Base-by-base conservation (phyloP, 2,888 invertebrate species). In the Eupelmus urozonus region DNA sequence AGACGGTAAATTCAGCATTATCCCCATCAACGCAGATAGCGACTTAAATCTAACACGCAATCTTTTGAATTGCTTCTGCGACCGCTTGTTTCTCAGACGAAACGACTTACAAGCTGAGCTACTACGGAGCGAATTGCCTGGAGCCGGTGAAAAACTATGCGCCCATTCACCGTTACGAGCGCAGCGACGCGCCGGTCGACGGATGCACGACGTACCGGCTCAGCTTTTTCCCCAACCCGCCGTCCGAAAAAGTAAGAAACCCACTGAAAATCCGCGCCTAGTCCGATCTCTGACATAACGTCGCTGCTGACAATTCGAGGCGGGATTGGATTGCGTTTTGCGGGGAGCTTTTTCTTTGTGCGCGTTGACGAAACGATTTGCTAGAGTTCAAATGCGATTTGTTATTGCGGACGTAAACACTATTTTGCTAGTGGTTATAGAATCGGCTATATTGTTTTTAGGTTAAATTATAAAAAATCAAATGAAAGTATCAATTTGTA, bases 41-140 rank as follows among this genome's bases (percentile, higher is more conserved):
- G 34, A 34, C 3, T 5, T 5, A 34, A 34, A 40, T 40, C 63
- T 60, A 1, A 16, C 11, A 62, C 23, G 27, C n/a, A n/a, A n/a
- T n/a, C n/a, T n/a, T n/a, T 34, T 34, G 9, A 34, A 34, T 5
- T 34, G 3, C 9, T 34, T 34, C 9, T 34, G 34, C 3, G 34
- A 34, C 9, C 34, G 3, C 9, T 34, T 5, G 9, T 34, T 34
- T 9, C 16, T 2, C 87, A 93, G 93, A 92, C 82, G 91, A 93
- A 76, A 94, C 94, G 0, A 91, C 94, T 29, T 93, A 94, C 84
- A 92, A 92, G 57, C 88, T 93, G 87, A 94, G 94, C 65, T 94
- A 92, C 83, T 89, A 92, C 80, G 90, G 92, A 71, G 93, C 93
- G 0, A 92, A 92, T 0, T 90, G 90, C 67, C 83, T 85, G 20